Base-by-base conservation (phyloP, 2,888 invertebrate species). In the Amphipyra tragopoginis region DNA sequence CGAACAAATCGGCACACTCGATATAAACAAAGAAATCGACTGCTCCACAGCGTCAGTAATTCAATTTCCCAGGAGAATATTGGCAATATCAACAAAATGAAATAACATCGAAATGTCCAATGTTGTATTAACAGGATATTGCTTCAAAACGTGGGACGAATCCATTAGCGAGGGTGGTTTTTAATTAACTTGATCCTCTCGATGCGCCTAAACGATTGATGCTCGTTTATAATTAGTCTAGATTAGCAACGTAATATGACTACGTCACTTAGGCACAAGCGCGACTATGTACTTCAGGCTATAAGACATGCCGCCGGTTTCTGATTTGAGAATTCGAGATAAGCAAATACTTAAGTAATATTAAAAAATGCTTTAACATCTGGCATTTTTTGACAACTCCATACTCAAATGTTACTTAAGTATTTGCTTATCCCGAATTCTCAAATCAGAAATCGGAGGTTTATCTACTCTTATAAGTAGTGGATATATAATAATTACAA, bases 21-120 rank as follows among this genome's bases (percentile, higher is more conserved):
- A 57, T 51, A 79, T 54, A 72, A 21, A 21, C 21, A 75, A 76
- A 75, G 68, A 76, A 79, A 79, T 69, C 47, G 70, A 65, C 66
- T 75, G 62, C 62, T 81, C 78, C 76, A 76, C 77, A 56, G 60
- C 65, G 51, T 72, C 81, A 80, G 82, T 85, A 84, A 88, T 89
- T 88, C 86, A 85, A 88, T 88, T 86, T 85, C 85, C 86, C 85
- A 69, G 67, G 77, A 79, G 81, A 84, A 86, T 86, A 85, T 87
- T 84, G 83, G 81, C 83, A 88, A 87, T 89, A 88, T 85, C 85
- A 83, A 83, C 85, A 83, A 82, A 88, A 87, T 86, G 75, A 81
- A 80, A 75, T 73, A 78, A 71, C 72, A 80, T 74, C 81, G 73
- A 80, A 87, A 84, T 83, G 83, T 77, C 81, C 83, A 77, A 72